Conservation (phyloP, 2,888 invertebrate genomes). For the Halocaridina rubra region DNA sequence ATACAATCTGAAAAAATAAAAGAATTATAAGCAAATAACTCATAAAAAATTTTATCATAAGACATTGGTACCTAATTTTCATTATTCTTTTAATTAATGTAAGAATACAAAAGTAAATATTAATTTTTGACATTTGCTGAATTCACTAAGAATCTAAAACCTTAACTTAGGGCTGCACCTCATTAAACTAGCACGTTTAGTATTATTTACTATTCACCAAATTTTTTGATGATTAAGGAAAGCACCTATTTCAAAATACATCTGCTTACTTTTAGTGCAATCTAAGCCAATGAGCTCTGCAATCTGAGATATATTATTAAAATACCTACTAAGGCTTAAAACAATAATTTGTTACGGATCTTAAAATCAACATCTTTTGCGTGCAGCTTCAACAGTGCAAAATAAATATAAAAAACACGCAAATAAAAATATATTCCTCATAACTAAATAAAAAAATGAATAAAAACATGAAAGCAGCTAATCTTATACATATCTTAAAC, state of each 20-base stretch:
- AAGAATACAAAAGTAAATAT: no score
- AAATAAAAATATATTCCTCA: no score
- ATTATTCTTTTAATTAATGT: no score
- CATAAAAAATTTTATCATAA: no score
- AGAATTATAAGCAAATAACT: no score
- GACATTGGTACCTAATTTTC: no score
- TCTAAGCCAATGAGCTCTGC: background rate
- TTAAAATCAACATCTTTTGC: background rate
- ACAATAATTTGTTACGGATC: background rate
- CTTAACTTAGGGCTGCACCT: no score
- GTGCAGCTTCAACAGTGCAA: conserved; percentile 36
- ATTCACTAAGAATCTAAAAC: no score
- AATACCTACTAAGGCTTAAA: background rate
- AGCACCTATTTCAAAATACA: background rate
- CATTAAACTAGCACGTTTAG: no score
- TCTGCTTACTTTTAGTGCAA: background rate
- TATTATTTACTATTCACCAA: background rate
- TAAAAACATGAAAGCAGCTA: no score
- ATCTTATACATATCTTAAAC: background rate
- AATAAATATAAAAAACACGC: background rate
- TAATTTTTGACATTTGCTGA: no score
- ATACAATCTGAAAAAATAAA: no score
- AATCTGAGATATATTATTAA: background rate
- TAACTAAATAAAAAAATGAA: conserved; percentile 1
- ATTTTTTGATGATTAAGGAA: background rate